Conservation (phyloP, 2,888 invertebrate genomes). For the Siphlonurus alternatus region DNA sequence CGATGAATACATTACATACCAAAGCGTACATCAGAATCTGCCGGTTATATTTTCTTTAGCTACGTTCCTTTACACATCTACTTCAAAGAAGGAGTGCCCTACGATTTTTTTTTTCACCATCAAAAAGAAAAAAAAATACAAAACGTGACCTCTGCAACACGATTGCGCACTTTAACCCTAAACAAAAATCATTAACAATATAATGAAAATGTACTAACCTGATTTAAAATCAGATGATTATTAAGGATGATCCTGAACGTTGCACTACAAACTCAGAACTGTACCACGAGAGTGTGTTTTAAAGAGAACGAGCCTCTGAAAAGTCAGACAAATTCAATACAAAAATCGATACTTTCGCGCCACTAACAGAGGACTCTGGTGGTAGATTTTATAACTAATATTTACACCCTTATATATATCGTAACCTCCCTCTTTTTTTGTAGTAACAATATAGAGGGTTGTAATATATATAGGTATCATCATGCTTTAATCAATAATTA, state of each 20-base stretch:
- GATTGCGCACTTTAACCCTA: not conserved
- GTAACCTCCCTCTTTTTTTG: not conserved
- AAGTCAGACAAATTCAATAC: not conserved
- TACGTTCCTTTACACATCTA: not conserved
- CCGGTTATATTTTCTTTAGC: not conserved
- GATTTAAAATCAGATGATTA: not conserved
- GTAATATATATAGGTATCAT: too few relatives aligned
- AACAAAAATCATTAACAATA: not conserved
- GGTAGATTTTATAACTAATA: not conserved
- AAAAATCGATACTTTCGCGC: not conserved
- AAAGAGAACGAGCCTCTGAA: too few relatives aligned
- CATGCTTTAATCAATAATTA: too few relatives aligned
- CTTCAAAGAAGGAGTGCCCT: not conserved
- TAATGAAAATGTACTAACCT: not conserved
- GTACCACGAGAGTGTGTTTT: too few relatives aligned
- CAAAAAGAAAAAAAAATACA: not conserved
- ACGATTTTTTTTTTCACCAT: not conserved
- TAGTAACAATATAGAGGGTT: not conserved
- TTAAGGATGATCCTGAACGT: too few relatives aligned
- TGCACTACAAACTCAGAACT: too few relatives aligned
- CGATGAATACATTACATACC: too few relatives aligned
- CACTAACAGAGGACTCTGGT: too few relatives aligned
- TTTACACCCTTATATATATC: not conserved
- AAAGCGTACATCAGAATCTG: not conserved
- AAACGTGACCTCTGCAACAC: not conserved